Evolutionary conservation across 2,888 invertebrate species (phyloP), one percentile per base, ranked within the genome.

Genomic region (Mycalesis mineus): DNA sequence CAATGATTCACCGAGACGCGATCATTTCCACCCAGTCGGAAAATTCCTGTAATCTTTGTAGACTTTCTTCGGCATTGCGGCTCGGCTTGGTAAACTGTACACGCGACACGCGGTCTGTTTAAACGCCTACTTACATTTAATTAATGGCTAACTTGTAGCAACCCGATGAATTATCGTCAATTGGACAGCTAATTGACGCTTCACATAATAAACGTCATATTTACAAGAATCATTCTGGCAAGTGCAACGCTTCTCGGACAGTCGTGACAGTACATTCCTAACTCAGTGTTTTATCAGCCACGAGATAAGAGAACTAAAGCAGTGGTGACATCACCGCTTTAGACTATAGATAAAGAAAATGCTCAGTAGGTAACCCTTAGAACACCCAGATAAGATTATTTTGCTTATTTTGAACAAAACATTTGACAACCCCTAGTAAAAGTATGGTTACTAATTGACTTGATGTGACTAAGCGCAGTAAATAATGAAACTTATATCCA

Each of bases 1-100:
- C 79, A 82, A 83, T 85, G 86, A 87, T 82, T 84, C 84, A 84
- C 73, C 72, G 75, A 77, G 79, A 76, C 82, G 84, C 82, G 82
- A 84, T 82, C 78, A 77, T 81, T 87, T 83, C 80, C 84, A 88
- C 73, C 85, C 78, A 84, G 70, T 82, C 82, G 88, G 89, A 88
- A 89, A 89, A 88, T 88, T 88, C 88, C 85, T 88, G 84, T 83
- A 80, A 85, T 82, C 80, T 74, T 69, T 68, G 65, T 70, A 77
- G 74, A 87, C 85, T 88, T 88, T 88, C 88, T 85, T 87, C 76
- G 75, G 72, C 70, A 75, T 72, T 77, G 71, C 68, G 72, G 74
- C 73, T 71, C 71, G 71, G 71, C 66, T 68, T 72, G 70, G 71
- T 71, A 68, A 67, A 72, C 61, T 62, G 60, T 56, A 73, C 82